Conservation (phyloP, 2,797 vertebrate genomes). For the Pseudotriccus pelzelni region DNA sequence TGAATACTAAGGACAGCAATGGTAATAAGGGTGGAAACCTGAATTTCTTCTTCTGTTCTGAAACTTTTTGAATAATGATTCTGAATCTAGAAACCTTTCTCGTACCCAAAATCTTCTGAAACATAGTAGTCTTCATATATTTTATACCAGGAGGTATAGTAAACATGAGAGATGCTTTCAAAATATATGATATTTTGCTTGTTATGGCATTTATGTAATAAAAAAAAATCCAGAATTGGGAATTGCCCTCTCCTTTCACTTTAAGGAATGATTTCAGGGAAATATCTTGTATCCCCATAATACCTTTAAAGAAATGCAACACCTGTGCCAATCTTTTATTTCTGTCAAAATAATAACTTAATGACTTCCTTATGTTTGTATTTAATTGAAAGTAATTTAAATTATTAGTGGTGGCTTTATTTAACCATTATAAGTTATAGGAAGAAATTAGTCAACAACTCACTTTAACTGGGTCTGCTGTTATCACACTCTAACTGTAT, state of each 20-base stretch:
- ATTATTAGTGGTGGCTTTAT: not conserved
- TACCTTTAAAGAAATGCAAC: not conserved
- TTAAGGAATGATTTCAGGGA: not conserved
- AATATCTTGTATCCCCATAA: not conserved
- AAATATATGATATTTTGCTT: not conserved
- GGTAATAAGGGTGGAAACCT: not conserved
- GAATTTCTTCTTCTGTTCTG: not conserved
- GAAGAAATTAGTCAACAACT: not conserved
- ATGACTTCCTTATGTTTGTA: slow-evolving; percentile 1
- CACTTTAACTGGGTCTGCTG: not conserved
- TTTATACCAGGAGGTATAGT: not conserved
- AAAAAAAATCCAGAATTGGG: not conserved
- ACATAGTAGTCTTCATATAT: not conserved
- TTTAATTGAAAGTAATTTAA: slow-evolving; percentile 4
- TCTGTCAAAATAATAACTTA: not conserved
- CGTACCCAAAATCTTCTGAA: not conserved
- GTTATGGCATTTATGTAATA: not conserved
- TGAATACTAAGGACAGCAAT: not conserved
- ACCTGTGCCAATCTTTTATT: not conserved
- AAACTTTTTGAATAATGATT: not conserved
- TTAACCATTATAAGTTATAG: not conserved
- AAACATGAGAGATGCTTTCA: not conserved
- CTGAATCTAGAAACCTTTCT: not conserved
- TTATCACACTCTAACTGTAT: not conserved
- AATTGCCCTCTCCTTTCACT: not conserved